Evolutionary conservation across 2,797 vertebrate species (phyloP).

Genomic region (Poecilia picta): DNA sequence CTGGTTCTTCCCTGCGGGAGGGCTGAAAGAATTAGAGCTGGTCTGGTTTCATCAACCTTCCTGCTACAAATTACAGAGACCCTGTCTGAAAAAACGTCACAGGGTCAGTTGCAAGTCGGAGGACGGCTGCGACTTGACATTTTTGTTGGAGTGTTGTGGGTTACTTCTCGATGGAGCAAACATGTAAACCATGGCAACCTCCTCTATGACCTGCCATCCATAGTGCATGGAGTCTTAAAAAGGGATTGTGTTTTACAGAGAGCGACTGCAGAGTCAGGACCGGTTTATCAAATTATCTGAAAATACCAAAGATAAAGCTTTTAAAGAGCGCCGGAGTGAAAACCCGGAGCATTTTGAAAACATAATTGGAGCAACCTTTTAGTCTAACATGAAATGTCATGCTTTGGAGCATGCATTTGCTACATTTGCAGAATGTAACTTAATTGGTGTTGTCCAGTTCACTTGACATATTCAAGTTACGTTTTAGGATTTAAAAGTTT

Average conservation of each 20-base stretch:
- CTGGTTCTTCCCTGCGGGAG: slow-evolving; percentile 27
- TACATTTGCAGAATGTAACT: slow-evolving; percentile 6
- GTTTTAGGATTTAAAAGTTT: slow-evolving; percentile 9
- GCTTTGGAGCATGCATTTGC: background rate
- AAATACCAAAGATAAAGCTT: slow-evolving; percentile 1
- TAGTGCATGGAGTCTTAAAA: slow-evolving; percentile 7
- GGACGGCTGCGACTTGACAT: slow-evolving; percentile 42
- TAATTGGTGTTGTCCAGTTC: background rate
- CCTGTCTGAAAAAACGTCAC: slow-evolving; percentile 43
- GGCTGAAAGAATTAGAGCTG: slow-evolving; percentile 36
- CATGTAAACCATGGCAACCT: slow-evolving; percentile 35
- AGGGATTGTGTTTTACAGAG: background rate
- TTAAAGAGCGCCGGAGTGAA: background rate
- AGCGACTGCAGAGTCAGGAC: background rate
- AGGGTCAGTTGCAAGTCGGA: slow-evolving; percentile 49
- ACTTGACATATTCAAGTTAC: background rate
- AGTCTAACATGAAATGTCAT: background rate
- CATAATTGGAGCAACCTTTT: slow-evolving; percentile 11
- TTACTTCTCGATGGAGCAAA: slow-evolving; percentile 21
- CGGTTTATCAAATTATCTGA: background rate
- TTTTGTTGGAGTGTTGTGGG: slow-evolving; percentile 26
- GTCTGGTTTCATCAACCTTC: slow-evolving; percentile 51
- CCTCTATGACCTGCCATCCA: slow-evolving; percentile 8
- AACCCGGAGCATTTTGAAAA: background rate
- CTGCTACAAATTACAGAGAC: slow-evolving; percentile 36